These are phyloP conservation scores for Caloenas nicobarica DNA, from an alignment of 2,113 vertebrate species.

Conservation along the genomic window DNA sequence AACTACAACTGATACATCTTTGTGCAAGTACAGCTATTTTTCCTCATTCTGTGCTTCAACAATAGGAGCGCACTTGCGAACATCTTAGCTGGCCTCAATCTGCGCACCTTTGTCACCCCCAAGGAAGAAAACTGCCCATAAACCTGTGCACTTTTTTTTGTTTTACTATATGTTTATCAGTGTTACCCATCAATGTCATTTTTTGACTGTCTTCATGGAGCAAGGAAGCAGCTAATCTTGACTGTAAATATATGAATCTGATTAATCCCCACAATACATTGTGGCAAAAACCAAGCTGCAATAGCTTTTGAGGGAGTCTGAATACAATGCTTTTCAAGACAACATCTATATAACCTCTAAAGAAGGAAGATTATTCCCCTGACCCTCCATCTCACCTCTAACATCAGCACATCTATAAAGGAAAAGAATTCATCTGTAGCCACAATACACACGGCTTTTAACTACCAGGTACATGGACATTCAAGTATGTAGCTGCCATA, in stretches of 20 bases:
- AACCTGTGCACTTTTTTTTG: neutral
- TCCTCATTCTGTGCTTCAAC: neutral
- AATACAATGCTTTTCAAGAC: neutral
- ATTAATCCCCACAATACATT: neutral
- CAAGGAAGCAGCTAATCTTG: neutral
- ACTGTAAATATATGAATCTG: neutral
- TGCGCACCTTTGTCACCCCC: neutral
- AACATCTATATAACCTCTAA: neutral
- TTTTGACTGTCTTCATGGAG: neutral
- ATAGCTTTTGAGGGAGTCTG: neutral
- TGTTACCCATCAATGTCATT: neutral
- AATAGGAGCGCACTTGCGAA: neutral
- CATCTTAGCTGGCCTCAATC: neutral
- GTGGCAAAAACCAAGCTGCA: neutral
- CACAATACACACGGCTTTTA: neutral
- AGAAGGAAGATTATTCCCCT: neutral
- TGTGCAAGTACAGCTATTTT: neutral
- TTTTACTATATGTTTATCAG: rapidly evolving
- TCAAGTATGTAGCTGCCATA: neutral
- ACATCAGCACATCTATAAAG: neutral
- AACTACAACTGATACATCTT: neutral
- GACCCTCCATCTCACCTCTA: neutral
- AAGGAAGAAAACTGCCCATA: neutral
- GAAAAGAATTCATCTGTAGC: neutral
- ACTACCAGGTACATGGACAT: neutral